Evolutionary conservation across 30 jellyfish, hydroid and myxozoan species (phyloP).

Genomic region (Turritopsis dohrnii): DNA sequence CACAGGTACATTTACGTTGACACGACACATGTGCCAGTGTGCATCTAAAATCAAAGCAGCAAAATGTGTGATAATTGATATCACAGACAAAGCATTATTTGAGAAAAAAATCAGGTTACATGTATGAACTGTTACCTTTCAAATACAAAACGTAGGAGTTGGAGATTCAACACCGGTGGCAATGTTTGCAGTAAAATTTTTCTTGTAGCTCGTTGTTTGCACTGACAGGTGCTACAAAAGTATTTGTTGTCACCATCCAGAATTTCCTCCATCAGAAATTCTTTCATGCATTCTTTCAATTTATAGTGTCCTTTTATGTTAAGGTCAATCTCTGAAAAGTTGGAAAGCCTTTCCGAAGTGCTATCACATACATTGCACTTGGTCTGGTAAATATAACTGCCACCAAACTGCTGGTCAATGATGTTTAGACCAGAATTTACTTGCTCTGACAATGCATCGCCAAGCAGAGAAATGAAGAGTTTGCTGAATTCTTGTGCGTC

Average conservation of each 20-base stretch:
- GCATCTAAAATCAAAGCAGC: too few species aligned
- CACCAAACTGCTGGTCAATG: slow-evolving; percentile 74
- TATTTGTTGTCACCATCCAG: slow-evolving; percentile 85
- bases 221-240: slow-evolving; percentile 57
- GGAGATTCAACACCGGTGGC: slow-evolving; percentile 82
- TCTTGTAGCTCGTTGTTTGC: slow-evolving; percentile 76
- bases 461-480: slow-evolving; percentile 66
- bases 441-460: slow-evolving; percentile 40
- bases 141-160: slow-evolving; percentile 72
- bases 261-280: slow-evolving; percentile 77
- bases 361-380: slow-evolving; percentile 63
- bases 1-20: too few species aligned
- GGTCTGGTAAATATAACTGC: slow-evolving; percentile 67
- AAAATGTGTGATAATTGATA: too few species aligned
- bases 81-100: too few species aligned
- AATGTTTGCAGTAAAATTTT: slow-evolving; percentile 51
- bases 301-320: slow-evolving; percentile 69
- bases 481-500: slow-evolving; percentile 91
- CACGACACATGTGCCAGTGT: too few species aligned
- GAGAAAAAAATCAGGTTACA: background rate
- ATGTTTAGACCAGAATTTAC: slow-evolving; percentile 33
- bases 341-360: slow-evolving; percentile 52
- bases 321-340: slow-evolving; percentile 74
- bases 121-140: slow-evolving; percentile 66
- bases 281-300: slow-evolving; percentile 65